Base-by-base conservation (phyloP, 2,797 vertebrate genomes). In the Sebastes steindachneri region DNA sequence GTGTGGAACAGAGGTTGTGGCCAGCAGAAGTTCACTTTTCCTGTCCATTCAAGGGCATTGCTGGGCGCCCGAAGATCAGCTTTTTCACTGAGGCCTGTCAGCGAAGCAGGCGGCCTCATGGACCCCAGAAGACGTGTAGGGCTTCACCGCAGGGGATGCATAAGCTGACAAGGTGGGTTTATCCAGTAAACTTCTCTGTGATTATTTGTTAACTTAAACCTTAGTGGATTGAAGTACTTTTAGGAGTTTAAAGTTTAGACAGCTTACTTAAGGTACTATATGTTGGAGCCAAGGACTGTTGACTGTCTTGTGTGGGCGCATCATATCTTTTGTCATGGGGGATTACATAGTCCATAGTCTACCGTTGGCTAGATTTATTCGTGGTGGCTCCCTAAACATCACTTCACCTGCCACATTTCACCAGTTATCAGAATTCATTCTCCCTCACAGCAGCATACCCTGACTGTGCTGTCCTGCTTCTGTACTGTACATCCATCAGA, bases 41-140 rank as follows among this genome's bases (percentile, higher is more conserved):
- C 87, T 91, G 73, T 86, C 94, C 92, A 94, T 95, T 95, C 93
- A 96, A 95, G 95, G 95, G 86, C 94, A 93, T 91, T 79, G 77
- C 75, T 72, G 58, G 73, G 85, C 80, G 73, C 77, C 79, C 19
- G 69, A 75, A 88, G 86, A 87, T 75, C 89, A 75, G 80, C 68
- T 64, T 33, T 26, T 26, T 37, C 59, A 57, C 85, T 23, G 81
- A 90, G 90, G 91, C 87, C 92, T 85, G 83, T 74, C 75, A 54
- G 84, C 57, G 19, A 64, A 75, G 85, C 74, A 62, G 74, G 58
- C 76, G 6, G 80, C 87, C 82, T 84, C 76, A 95, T 94, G 94
- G 91, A 92, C 70, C 83, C 86, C 74, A 73, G 26, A 28, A 80
- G 81, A 81, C 78, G 0, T 23, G 41, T 10, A 68, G 68, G 70